Percentiles rank a stretch among this genome's conserved stretches.
These are phyloP conservation scores for Todiramphus chloris DNA, from an alignment of 2,113 vertebrate species.

Conservation along the genomic window DNA sequence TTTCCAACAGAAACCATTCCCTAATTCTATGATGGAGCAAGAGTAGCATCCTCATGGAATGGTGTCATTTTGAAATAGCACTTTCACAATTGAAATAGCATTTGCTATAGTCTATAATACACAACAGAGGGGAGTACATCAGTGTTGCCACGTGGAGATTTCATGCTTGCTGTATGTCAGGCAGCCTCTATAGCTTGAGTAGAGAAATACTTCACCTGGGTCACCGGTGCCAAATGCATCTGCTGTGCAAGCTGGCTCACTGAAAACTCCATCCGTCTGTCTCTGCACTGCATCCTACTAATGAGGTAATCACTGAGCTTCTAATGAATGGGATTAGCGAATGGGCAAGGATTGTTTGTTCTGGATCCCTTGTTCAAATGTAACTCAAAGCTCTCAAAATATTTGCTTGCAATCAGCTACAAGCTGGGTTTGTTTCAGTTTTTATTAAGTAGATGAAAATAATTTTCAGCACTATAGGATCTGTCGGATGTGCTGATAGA, in stretches of 20 bases:
- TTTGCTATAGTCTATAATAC: not conserved
- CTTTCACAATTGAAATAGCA: not conserved
- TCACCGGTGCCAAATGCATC: not conserved
- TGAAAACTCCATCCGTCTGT: not conserved
- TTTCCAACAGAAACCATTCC: not conserved
- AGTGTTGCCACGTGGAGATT: not conserved
- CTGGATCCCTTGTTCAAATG: slow-evolving; percentile 29
- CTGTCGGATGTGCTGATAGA: not conserved
- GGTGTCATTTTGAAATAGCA: not conserved
- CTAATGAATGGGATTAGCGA: slow-evolving; percentile 30
- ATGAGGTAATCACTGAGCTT: slow-evolving; percentile 3
- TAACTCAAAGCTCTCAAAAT: not conserved
- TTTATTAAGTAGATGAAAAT: not conserved
- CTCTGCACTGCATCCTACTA: not conserved
- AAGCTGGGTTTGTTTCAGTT: not conserved
- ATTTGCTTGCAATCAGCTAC: not conserved
- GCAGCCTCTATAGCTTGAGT: not conserved
- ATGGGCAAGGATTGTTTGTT: slow-evolving; percentile 35
- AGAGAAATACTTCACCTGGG: slow-evolving; percentile 7
- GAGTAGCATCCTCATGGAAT: not conserved
- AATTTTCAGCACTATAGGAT: not conserved
- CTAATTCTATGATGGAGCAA: not conserved
- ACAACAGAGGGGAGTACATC: not conserved
- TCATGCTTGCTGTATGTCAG: not conserved
- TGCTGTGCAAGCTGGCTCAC: not conserved